Evolutionary conservation across 2,797 vertebrate species (phyloP).

Genomic region (Esox masquinongy): DNA sequence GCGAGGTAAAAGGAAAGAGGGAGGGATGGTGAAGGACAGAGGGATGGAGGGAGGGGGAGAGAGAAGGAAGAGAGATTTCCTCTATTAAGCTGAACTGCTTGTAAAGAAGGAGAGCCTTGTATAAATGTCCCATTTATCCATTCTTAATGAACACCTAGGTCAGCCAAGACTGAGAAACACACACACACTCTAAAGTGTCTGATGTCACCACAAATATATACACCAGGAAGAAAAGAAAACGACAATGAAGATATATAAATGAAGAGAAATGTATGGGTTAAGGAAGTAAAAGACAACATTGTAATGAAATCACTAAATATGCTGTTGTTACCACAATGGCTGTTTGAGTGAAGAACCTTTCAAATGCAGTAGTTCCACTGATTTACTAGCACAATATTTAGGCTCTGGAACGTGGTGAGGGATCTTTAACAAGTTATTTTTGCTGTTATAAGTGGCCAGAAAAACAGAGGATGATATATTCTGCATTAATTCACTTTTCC

Average conservation of each 20-base stretch:
- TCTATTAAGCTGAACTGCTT: conserved; percentile 42
- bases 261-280: neutral
- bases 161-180: neutral
- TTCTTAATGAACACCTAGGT: conserved; percentile 56
- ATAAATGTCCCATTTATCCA: conserved; percentile 62
- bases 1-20: neutral
- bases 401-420: neutral
- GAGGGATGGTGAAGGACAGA: neutral
- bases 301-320: neutral
- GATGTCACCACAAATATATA: neutral
- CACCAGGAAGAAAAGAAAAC: neutral
- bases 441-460: conserved; percentile 42
- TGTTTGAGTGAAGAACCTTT: neutral
- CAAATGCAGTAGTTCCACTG: neutral
- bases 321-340: neutral
- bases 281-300: conserved; percentile 9
- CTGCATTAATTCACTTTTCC: neutral
- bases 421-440: conserved; percentile 57
- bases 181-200: conserved; percentile 3
- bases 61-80: neutral
- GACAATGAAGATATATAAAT: neutral
- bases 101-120: conserved; percentile 60
- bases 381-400: neutral
- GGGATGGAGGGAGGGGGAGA: neutral
- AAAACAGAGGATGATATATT: conserved; percentile 41